Evolutionary conservation across 1,140 invertebrate genomes (phyloP), one percentile per base, ranked within the genome.

Genomic region (Physella acuta): DNA sequence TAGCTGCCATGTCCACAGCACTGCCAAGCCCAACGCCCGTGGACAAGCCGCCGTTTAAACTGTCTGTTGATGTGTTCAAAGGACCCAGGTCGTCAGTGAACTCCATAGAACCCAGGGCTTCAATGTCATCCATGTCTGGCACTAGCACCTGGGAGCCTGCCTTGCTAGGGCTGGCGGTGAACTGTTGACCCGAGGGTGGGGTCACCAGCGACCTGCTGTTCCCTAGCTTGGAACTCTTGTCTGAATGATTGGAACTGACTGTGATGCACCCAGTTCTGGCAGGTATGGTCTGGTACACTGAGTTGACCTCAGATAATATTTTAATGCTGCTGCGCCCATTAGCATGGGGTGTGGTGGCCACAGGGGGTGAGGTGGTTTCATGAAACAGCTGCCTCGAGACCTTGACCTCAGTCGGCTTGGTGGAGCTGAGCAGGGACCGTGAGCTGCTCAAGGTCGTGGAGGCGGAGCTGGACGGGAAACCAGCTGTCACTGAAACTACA

Each of bases 341-440:
- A 36, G 59, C 28, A 20, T 37, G n/a, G 28, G 37, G 17, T 1
- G 36, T 24, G 26, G 52, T n/a, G 17, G 59, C 36, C 4, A 24
- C 4, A 14, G 59, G 4, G n/a, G 66, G 36, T 24, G 53, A 26
- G 26, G 66, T 68, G 66, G 66, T 51, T 17, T 68, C 66, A 68
- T 68, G 55, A 33, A 68, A 68, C 26, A 68, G 39, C 56, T 68
- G 55, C 55, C 66, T 39, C 11, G 66, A 68, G 24, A 68, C 66
- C 55, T 55, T 44, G 36, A 68, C 66, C 26, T 68, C 66, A 4
- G 66, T 60, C 20, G 66, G 66, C 51, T 68, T 68, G 1, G 52
- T 39, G 1, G 37, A 31, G 20, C 51, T 31, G 8, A 56, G 51
- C 17, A 56, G 30, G 24, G 64, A 36, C 20, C 34, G 64, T n/a